A percentile compares a stretch with the other conserved stretches of the same genome.
phyloP scores from a whole-genome alignment of 1,140 invertebrate species.

The Hormaphis cornu region DNA sequence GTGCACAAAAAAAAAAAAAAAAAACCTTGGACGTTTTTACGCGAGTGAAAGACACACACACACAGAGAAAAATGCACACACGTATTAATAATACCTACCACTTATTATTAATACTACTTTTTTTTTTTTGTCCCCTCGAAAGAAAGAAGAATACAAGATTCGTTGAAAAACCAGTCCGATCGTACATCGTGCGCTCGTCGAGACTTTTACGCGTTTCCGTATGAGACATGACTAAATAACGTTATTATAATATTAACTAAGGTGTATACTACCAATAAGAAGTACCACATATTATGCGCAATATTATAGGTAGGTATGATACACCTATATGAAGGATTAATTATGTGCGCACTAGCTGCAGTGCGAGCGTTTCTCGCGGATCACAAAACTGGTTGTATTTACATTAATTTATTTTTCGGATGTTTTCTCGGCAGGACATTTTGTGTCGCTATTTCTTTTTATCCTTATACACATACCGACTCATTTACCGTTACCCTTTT shows the following conservation, averaged over 20 bases:
- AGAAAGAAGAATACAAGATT: background rate
- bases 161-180: background rate
- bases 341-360: background rate
- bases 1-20: background rate
- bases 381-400: background rate
- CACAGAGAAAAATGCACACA: too few relatives aligned
- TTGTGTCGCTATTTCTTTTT: background rate
- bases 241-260: too few relatives aligned
- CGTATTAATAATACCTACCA: too few relatives aligned
- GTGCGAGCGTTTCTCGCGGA: background rate
- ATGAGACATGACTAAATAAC: too few relatives aligned
- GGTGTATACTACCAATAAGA: too few relatives aligned
- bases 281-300: too few relatives aligned
- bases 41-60: too few relatives aligned
- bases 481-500: background rate
- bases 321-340: background rate
- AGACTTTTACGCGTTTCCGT: background rate
- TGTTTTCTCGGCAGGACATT: background rate
- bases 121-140: background rate
- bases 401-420: background rate
- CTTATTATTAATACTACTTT: too few relatives aligned
- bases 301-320: too few relatives aligned
- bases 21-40: background rate
- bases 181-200: background rate
- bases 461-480: background rate